Conservation (phyloP, 1,140 invertebrate species). For the Lordiphosa mommai region DNA sequence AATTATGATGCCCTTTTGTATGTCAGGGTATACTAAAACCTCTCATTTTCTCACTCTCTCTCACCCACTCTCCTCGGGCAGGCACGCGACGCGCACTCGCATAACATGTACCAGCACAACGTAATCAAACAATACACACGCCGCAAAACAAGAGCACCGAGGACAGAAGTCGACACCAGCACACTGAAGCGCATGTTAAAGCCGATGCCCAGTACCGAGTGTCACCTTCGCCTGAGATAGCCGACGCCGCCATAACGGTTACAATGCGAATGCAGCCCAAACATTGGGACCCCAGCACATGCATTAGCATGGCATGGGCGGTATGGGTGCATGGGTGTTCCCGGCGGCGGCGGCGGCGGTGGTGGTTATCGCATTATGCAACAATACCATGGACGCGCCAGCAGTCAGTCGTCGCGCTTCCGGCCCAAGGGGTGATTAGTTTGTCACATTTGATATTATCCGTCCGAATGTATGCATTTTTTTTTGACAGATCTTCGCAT, state of each 20-base stretch:
- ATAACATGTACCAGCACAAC: conserved; percentile 81
- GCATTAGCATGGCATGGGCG: conserved; percentile 77
- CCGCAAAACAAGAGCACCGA: conserved; percentile 93
- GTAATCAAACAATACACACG: conserved; percentile 87
- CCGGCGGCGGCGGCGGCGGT: conserved; percentile 32
- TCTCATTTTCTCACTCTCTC: conserved; percentile 11
- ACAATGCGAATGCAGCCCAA: conserved; percentile 81
- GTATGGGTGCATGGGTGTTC: conserved; percentile 38
- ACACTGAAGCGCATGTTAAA: conserved; percentile 96
- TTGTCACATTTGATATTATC: background rate
- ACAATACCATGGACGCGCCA: conserved; percentile 75
- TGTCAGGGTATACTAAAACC: background rate
- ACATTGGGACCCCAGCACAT: conserved; percentile 80
- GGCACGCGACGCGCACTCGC: conserved; percentile 77
- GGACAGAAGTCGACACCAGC: conserved; percentile 92
- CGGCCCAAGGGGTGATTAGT: conserved; percentile 77
- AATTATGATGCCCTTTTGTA: background rate
- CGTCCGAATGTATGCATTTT: background rate
- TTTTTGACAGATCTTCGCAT: conserved; percentile 82
- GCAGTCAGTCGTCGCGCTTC: conserved; percentile 80
- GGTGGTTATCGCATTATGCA: conserved; percentile 79
- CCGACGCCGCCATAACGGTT: conserved; percentile 84
- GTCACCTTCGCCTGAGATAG: conserved; percentile 94
- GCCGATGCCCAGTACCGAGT: conserved; percentile 91
- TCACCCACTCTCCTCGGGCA: conserved; percentile 16